phyloP scores from a whole-genome alignment of 2,888 invertebrate genomes.

The Ichneumoninae sp. region DNA sequence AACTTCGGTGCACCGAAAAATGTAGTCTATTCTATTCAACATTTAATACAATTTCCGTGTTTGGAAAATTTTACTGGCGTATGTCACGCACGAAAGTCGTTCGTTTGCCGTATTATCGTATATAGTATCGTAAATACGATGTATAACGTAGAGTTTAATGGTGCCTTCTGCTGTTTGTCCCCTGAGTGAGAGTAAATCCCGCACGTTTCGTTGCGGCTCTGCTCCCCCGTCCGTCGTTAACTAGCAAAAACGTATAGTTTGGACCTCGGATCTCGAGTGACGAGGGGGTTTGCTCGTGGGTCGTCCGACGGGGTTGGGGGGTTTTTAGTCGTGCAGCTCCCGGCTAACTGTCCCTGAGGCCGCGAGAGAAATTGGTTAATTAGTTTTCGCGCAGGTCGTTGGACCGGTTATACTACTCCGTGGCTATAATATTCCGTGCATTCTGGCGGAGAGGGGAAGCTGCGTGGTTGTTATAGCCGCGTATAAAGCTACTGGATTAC shows the following conservation, averaged over 20 bases:
- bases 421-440: constrained; percentile 21
- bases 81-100: neutral
- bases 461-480: constrained; percentile 38
- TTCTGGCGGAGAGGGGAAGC: constrained; percentile 8
- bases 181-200: constrained; percentile 44
- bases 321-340: constrained; percentile 47
- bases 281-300: constrained; percentile 50
- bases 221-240: constrained; percentile 71
- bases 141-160: constrained; percentile 38
- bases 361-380: constrained; percentile 79
- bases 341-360: constrained; percentile 43
- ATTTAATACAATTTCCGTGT: neutral
- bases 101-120: constrained; percentile 11
- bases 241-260: constrained; percentile 78
- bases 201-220: constrained; percentile 45
- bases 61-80: neutral
- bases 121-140: constrained; percentile 3
- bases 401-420: constrained; percentile 61
- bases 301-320: constrained; percentile 35
- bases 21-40: neutral
- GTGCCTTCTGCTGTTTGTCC: constrained; percentile 49
- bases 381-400: constrained; percentile 75
- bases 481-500: constrained; percentile 37
- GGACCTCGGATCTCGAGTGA: constrained; percentile 72
- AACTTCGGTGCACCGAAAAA: neutral